Evolutionary conservation across 2,797 vertebrate genomes (phyloP).

Genomic region (Smutsia temminckii): DNA sequence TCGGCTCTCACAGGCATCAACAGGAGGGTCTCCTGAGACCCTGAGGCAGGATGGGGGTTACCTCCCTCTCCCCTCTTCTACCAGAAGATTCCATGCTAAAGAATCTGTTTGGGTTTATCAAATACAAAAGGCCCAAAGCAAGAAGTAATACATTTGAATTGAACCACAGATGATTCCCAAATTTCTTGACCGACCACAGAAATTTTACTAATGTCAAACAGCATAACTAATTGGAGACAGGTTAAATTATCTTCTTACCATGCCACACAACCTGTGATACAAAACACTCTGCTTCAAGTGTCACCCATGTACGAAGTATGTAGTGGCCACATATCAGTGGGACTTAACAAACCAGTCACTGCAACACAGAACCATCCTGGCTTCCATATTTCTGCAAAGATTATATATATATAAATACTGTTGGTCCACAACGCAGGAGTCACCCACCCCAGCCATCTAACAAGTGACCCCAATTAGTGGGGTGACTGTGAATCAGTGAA

Average conservation of each 20-base stretch:
- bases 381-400: neutral
- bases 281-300: neutral
- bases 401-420: neutral
- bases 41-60: neutral
- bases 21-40: conserved; percentile 1
- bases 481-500: neutral
- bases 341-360: neutral
- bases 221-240: neutral
- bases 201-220: conserved; percentile 9
- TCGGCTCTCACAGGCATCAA: conserved; percentile 49
- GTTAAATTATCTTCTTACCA: conserved; percentile 3
- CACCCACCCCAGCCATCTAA: neutral
- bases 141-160: neutral
- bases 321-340: neutral
- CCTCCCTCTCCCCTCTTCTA: neutral
- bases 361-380: neutral
- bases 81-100: conserved; percentile 1
- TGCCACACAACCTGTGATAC: neutral
- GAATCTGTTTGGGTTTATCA: neutral
- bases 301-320: conserved; percentile 8
- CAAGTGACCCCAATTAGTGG: neutral
- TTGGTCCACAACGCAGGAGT: neutral
- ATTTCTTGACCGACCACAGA: neutral
- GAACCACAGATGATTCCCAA: neutral
- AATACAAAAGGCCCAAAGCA: neutral